Conservation (phyloP, 2,888 invertebrate species). For the Phragmatobia fuliginosa region DNA sequence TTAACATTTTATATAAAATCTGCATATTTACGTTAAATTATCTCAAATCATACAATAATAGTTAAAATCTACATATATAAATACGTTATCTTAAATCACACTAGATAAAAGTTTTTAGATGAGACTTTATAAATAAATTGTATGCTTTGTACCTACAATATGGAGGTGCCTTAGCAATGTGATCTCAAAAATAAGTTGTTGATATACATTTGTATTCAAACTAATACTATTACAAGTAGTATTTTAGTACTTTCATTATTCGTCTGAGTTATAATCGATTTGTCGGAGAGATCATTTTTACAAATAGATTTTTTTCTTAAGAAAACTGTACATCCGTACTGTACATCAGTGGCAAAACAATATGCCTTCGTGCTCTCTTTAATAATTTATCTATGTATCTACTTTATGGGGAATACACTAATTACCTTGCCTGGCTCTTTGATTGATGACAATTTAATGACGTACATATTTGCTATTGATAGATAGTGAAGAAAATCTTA, state of each 20-base stretch:
- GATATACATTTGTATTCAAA: no score
- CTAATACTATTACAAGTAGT: neutral
- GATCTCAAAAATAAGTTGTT: neutral
- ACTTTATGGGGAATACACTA: neutral
- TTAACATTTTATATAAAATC: neutral
- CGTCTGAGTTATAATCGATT: no score
- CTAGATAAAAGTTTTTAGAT: neutral
- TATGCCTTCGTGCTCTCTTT: neutral
- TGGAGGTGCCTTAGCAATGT: neutral
- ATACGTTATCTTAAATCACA: neutral
- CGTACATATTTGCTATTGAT: neutral
- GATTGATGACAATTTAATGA: neutral
- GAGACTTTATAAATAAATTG: neutral
- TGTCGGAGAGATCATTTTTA: no score
- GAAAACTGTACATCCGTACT: neutral
- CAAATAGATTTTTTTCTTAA: neutral
- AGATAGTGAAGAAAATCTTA: neutral
- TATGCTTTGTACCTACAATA: neutral
- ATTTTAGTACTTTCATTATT: no score
- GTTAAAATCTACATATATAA: conserved; percentile 1
- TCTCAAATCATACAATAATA: neutral
- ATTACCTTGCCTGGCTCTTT: neutral
- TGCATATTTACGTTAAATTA: neutral
- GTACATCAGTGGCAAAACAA: neutral
- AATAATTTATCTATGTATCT: neutral